These are phyloP conservation scores for Sphinx pinastri DNA, from an alignment of 2,888 invertebrate species.

Conservation along the genomic window DNA sequence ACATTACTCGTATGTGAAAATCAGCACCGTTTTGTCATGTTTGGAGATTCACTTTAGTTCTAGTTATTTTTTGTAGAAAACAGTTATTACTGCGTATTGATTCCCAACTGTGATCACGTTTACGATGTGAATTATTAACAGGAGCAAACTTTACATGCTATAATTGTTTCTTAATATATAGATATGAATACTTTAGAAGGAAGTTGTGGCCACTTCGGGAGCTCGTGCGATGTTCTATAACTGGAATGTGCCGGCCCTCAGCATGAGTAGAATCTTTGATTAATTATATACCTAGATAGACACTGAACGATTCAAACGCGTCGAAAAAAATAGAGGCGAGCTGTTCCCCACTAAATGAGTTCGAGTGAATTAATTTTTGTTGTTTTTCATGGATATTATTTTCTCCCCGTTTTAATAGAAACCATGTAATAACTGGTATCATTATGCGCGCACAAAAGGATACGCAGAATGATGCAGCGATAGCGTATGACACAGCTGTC, in stretches of 20 bases:
- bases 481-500: too few relatives aligned
- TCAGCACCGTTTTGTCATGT: conserved; percentile 50
- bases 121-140: conserved; percentile 10
- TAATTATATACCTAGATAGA: too few relatives aligned
- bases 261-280: too few relatives aligned
- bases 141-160: not conserved
- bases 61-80: not conserved
- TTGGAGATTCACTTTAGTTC: conserved; percentile 39
- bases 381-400: too few relatives aligned
- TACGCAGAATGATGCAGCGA: too few relatives aligned
- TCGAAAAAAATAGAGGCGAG: too few relatives aligned
- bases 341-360: too few relatives aligned
- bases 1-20: conserved; percentile 37
- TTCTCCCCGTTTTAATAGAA: too few relatives aligned
- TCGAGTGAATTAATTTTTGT: too few relatives aligned
- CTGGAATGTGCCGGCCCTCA: conserved; percentile 20
- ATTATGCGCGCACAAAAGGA: too few relatives aligned
- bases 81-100: not conserved
- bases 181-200: conserved; percentile 15
- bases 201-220: conserved; percentile 11
- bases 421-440: too few relatives aligned
- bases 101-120: conserved; percentile 6
- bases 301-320: too few relatives aligned
- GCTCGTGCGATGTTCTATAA: conserved; percentile 5
- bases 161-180: conserved; percentile 14